Conservation (phyloP, 2,888 invertebrate genomes). For the Ephialtes manifestator region DNA sequence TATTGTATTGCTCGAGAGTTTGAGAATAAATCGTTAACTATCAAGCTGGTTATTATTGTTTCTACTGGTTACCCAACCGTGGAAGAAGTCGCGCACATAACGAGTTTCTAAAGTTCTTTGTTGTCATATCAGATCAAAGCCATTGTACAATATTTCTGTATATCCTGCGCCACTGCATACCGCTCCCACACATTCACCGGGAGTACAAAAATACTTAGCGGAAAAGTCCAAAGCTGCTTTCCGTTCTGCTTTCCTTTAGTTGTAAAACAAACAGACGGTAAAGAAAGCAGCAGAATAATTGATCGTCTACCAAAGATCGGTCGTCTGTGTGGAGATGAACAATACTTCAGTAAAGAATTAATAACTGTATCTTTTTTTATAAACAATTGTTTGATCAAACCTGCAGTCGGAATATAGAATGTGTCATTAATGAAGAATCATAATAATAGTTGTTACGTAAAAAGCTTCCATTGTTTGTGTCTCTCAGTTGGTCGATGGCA, state of each 20-base stretch:
- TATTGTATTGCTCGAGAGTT: background rate
- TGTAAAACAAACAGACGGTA: background rate
- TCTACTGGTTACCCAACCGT: background rate
- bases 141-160: background rate
- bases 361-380: background rate
- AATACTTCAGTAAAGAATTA: background rate
- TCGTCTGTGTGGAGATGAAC: background rate
- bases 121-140: slow-evolving; percentile 21
- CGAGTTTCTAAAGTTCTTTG: slow-evolving; percentile 28
- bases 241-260: background rate
- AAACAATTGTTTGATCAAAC: too few relatives aligned
- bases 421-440: too few relatives aligned
- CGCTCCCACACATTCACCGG: background rate
- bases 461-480: background rate
- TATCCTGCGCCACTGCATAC: slow-evolving; percentile 6
- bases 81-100: slow-evolving; percentile 3
- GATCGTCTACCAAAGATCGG: background rate
- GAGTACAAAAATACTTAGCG: slow-evolving; percentile 20
- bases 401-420: too few relatives aligned
- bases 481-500: background rate
- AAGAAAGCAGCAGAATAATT: background rate
- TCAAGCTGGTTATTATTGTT: slow-evolving; percentile 11
- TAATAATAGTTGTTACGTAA: too few relatives aligned
- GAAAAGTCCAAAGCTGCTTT: slow-evolving; percentile 21
- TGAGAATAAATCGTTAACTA: slow-evolving; percentile 15